Evolutionary conservation across 1,140 invertebrate species (phyloP).

Genomic region (Drosophila virilis): DNA sequence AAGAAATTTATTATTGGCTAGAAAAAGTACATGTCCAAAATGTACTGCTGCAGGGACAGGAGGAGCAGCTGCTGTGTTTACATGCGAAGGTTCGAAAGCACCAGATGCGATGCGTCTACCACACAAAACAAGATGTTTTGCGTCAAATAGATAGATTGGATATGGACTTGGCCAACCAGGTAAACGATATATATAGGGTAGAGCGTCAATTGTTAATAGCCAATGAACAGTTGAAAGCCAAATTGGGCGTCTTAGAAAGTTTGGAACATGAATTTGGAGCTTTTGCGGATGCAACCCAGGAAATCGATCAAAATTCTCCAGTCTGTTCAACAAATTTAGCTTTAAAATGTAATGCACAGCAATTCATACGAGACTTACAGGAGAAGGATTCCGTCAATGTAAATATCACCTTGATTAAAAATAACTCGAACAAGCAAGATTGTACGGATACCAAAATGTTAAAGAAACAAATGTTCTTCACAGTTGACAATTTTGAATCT

Average conservation of each 20-base stretch:
- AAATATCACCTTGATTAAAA: not conserved
- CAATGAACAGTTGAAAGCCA: constrained; percentile 87
- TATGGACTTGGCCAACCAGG: constrained; percentile 86
- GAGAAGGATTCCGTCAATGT: not conserved
- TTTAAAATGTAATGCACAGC: not conserved
- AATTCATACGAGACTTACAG: not conserved
- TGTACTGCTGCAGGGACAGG: constrained; percentile 89
- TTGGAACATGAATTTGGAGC: constrained; percentile 87
- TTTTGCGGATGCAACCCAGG: constrained; percentile 33
- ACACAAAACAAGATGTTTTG: constrained; percentile 84
- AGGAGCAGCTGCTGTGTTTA: constrained; percentile 88
- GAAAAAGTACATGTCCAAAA: constrained; percentile 90
- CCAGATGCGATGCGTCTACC: constrained; percentile 86
- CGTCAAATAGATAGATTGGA: constrained; percentile 84
- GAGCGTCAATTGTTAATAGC: constrained; percentile 87
- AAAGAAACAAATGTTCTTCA: constrained; percentile 30
- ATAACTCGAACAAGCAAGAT: constrained; percentile 11
- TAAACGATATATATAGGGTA: constrained; percentile 87
- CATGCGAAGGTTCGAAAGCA: constrained; percentile 88
- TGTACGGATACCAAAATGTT: constrained; percentile 13
- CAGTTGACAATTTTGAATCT: constrained; percentile 1
- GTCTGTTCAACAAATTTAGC: not conserved
- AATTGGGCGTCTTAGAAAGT: constrained; percentile 87
- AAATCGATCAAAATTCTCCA: not conserved
- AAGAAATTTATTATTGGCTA: constrained; percentile 88